These are phyloP conservation scores for Antechinus stuartii DNA, from an alignment of 2,113 vertebrate species.

Conservation along the genomic window DNA sequence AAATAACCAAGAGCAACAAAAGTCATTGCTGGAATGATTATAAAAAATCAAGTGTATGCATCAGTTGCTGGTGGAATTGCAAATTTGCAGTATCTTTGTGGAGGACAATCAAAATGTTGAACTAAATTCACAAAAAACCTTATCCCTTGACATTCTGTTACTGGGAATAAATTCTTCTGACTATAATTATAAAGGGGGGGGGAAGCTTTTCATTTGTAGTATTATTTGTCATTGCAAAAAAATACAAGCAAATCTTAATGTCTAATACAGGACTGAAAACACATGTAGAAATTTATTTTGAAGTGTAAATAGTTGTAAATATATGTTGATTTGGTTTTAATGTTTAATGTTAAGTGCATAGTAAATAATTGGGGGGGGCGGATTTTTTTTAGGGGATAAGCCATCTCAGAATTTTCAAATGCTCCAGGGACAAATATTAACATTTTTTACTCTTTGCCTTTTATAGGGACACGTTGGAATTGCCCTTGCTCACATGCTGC, in stretches of 20 bases:
- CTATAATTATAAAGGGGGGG: background rate
- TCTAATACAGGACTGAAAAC: background rate
- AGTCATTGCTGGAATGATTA: background rate
- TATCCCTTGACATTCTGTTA: background rate
- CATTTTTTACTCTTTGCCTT: slow-evolving; percentile 58
- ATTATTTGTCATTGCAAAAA: background rate
- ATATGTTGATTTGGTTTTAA: background rate
- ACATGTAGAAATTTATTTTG: background rate
- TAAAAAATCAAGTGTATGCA: background rate
- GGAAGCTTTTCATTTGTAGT: background rate
- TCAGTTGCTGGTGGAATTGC: background rate
- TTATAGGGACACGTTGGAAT: slow-evolving; percentile 96
- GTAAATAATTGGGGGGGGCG: background rate
- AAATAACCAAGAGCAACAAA: background rate
- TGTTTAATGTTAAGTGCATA: background rate
- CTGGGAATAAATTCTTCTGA: background rate
- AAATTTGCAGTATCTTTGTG: background rate
- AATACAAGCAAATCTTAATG: background rate
- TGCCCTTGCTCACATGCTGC: slow-evolving; percentile 92
- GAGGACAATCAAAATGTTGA: background rate
- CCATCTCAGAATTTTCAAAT: slow-evolving; percentile 32
- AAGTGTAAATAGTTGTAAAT: background rate
- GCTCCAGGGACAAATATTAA: background rate
- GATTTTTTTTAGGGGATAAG: background rate
- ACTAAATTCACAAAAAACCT: background rate